phyloP scores from a whole-genome alignment of 2,797 vertebrate genomes.

The Decapterus maruadsi region DNA sequence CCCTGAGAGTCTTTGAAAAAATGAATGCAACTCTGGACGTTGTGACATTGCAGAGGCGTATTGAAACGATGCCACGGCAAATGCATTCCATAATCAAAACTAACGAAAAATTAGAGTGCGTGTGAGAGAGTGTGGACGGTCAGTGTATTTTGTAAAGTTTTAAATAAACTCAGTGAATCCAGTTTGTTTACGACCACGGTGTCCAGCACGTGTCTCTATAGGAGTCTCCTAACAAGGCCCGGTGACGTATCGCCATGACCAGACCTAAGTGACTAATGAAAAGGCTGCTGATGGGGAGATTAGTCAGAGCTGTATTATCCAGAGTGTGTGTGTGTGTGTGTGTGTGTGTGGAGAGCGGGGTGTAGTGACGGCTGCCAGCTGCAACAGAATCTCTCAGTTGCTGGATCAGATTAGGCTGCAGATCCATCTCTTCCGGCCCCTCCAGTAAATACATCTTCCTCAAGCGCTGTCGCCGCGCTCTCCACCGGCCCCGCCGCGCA shows the following conservation, averaged over 20 bases:
- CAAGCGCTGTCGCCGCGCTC: slow-evolving; percentile 75
- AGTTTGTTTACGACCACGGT: neutral
- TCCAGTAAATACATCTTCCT: slow-evolving; percentile 89
- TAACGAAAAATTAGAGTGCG: too few relatives aligned
- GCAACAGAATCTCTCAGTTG: slow-evolving; percentile 60
- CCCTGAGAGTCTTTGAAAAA: too few relatives aligned
- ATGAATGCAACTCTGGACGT: too few relatives aligned
- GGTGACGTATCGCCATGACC: neutral
- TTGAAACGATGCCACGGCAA: too few relatives aligned
- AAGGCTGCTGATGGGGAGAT: slow-evolving; percentile 43
- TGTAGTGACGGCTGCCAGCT: slow-evolving; percentile 48
- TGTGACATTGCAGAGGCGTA: too few relatives aligned
- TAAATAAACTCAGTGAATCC: neutral
- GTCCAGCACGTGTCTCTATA: neutral
- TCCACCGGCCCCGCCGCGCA: slow-evolving; percentile 81
- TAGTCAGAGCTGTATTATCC: slow-evolving; percentile 30
- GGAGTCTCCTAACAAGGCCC: neutral
- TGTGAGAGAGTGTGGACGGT: too few relatives aligned
- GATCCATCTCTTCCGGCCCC: slow-evolving; percentile 89
- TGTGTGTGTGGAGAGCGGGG: slow-evolving; percentile 4
- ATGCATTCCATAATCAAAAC: too few relatives aligned
- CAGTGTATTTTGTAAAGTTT: neutral
- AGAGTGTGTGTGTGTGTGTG: slow-evolving; percentile 2
- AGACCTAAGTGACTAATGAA: slow-evolving; percentile 47
- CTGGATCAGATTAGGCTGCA: slow-evolving; percentile 86